These are phyloP conservation scores for Nyctibius bracteatus DNA, from an alignment of 2,113 vertebrate genomes.

Conservation along the genomic window DNA sequence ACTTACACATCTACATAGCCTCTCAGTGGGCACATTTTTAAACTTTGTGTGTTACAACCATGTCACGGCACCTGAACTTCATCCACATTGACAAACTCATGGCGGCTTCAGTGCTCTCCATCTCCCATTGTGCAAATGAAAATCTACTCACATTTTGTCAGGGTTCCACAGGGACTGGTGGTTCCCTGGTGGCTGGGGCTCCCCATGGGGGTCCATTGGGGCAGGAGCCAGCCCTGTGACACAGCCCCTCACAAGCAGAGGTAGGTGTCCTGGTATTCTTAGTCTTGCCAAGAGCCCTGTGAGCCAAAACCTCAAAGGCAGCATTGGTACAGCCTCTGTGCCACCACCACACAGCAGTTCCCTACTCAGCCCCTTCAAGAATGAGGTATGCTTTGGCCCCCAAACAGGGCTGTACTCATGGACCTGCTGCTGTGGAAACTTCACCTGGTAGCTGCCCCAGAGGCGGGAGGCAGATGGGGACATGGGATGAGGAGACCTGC, in stretches of 20 bases:
- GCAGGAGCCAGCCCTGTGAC: neutral
- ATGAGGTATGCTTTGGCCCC: neutral
- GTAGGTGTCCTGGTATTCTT: neutral
- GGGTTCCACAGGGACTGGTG: no score
- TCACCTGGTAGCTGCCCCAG: neutral
- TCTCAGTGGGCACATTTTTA: neutral
- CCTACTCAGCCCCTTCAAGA: neutral
- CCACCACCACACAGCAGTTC: neutral
- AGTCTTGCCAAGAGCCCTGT: rapidly evolving
- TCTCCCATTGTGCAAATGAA: neutral
- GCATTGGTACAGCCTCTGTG: neutral
- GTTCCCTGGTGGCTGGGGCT: neutral
- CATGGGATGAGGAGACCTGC: rapidly evolving
- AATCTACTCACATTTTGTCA: neutral
- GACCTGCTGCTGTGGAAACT: neutral
- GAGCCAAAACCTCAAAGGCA: neutral
- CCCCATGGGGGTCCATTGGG: rapidly evolving
- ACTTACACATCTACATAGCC: neutral
- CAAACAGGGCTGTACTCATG: rapidly evolving
- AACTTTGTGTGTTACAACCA: neutral
- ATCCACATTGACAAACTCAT: neutral
- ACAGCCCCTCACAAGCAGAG: neutral
- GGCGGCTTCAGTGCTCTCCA: neutral
- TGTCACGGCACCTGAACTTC: rapidly evolving
- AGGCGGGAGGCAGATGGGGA: neutral